phyloP scores from a whole-genome alignment of 2,888 invertebrate species.

The Plagodis dolabraria region DNA sequence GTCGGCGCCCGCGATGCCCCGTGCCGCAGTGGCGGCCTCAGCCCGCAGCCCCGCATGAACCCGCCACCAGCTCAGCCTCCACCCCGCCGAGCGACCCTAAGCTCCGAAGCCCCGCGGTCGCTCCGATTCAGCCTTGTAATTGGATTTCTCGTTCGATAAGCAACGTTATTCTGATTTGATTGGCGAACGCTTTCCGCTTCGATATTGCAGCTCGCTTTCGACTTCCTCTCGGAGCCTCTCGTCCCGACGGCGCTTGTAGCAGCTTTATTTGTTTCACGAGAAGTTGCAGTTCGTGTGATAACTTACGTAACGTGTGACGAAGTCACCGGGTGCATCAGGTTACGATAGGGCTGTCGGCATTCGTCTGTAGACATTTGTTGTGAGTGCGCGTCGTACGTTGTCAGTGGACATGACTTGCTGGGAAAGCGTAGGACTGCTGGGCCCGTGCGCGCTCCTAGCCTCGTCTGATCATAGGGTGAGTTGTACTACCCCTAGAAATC shows the following conservation, averaged over 20 bases:
- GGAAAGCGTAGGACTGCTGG: slow-evolving; percentile 82
- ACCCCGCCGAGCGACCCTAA: slow-evolving; percentile 73
- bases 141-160: slow-evolving; percentile 81
- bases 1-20: slow-evolving; percentile 60
- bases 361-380: slow-evolving; percentile 44
- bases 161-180: slow-evolving; percentile 77
- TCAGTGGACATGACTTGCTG: slow-evolving; percentile 79
- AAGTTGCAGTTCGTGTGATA: slow-evolving; percentile 53
- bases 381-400: slow-evolving; percentile 50
- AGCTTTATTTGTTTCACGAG: slow-evolving; percentile 66
- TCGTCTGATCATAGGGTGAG: slow-evolving; percentile 81
- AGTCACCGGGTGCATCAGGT: slow-evolving; percentile 67
- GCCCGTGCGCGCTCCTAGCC: slow-evolving; percentile 80
- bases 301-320: slow-evolving; percentile 73
- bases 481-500: slow-evolving; percentile 37
- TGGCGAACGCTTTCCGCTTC: slow-evolving; percentile 80
- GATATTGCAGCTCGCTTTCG: slow-evolving; percentile 75
- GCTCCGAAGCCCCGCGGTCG: slow-evolving; percentile 78
- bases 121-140: slow-evolving; percentile 83
- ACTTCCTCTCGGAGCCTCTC: slow-evolving; percentile 61
- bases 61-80: slow-evolving; percentile 54
- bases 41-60: slow-evolving; percentile 62
- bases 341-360: slow-evolving; percentile 60
- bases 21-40: slow-evolving; percentile 66
- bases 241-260: slow-evolving; percentile 66